A percentile compares a stretch with the other conserved stretches of the same genome.
Evolutionary conservation across 2,888 invertebrate genomes (phyloP).

Genomic region (Clepsis dumicolana): DNA sequence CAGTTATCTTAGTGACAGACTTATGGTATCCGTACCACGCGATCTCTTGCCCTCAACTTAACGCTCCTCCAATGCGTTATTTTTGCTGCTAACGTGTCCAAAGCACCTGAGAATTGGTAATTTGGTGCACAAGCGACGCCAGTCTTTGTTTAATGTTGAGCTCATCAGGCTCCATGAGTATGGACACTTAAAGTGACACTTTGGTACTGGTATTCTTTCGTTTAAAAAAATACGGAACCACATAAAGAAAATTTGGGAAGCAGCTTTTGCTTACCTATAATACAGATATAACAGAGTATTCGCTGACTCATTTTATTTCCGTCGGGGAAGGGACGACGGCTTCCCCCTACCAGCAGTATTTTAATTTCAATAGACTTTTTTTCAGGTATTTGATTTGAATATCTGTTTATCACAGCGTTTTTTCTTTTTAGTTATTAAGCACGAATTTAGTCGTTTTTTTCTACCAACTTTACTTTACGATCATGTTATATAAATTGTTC

Average conservation of each 20-base stretch:
- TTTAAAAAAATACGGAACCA: neutral
- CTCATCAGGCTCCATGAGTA: too few relatives aligned
- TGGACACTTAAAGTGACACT: too few relatives aligned
- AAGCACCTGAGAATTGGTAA: too few relatives aligned
- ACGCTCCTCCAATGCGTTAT: too few relatives aligned
- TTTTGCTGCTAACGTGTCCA: too few relatives aligned
- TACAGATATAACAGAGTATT: neutral
- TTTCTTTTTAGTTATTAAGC: neutral
- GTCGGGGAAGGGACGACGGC: conserved; percentile 23
- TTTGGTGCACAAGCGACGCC: too few relatives aligned
- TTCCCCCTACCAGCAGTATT: conserved; percentile 28
- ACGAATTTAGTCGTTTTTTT: neutral
- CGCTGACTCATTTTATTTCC: conserved; percentile 36
- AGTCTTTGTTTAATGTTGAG: too few relatives aligned
- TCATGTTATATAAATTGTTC: neutral
- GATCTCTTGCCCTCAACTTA: too few relatives aligned
- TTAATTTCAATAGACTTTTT: conserved; percentile 30
- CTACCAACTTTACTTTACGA: too few relatives aligned
- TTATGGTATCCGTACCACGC: too few relatives aligned
- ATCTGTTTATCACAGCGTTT: conserved; percentile 14
- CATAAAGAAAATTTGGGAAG: neutral
- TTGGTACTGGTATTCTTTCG: too few relatives aligned
- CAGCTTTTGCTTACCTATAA: neutral
- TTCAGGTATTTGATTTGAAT: conserved; percentile 25
- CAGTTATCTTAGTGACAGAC: too few relatives aligned